Base-by-base conservation (phyloP, 2,113 vertebrate species). In the Microtus pennsylvanicus region DNA sequence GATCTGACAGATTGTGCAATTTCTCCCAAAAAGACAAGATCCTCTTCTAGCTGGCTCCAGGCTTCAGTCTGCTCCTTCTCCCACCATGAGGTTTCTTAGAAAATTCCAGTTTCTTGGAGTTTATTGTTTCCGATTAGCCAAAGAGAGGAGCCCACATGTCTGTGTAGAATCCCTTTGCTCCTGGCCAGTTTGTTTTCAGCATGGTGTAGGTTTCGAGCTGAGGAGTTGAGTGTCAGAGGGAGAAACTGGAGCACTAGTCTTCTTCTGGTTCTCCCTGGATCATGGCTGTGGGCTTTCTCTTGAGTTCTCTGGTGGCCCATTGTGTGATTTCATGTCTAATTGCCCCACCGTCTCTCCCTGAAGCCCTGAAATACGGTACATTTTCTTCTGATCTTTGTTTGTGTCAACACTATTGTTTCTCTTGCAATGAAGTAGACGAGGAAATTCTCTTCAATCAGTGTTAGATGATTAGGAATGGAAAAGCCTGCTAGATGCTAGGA, bases 311-410 rank as follows among this genome's bases (percentile, higher is more conserved):
- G 81, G 0, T 16, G 2, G 6, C 9, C 6, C 21, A 1, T 5
- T 12, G 2, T 74, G 6, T 3, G 1, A 10, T 24, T 3, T 86
- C 38, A 30, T 74, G 21, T 77, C 52, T 11, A 9, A 17, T 47
- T 81, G 12, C 74, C 47, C 33, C 50, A 33, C 76, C 58, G 78
- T 45, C n/a, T 13, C 50, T 24, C 11, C 22, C 80, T 65, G 38
- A 92, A 33, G 80, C 42, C 19, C 93, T 63, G 12, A 91, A 26
- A 24, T 7, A 19, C 76, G 26, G 7, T 24, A 21, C 6, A 55
- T 91, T 78, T 89, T 82, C 17, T 70, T 95, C 83, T 72, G 28
- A 38, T 70, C 19, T 65, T 76, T 92, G 70, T 85, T 52, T 92
- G 80, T 21, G 8, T 80, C n/a, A 75, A 45, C 0, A 33, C 6